Evolutionary conservation across 2,888 invertebrate genomes (phyloP).

Genomic region (Xanthia togata): DNA sequence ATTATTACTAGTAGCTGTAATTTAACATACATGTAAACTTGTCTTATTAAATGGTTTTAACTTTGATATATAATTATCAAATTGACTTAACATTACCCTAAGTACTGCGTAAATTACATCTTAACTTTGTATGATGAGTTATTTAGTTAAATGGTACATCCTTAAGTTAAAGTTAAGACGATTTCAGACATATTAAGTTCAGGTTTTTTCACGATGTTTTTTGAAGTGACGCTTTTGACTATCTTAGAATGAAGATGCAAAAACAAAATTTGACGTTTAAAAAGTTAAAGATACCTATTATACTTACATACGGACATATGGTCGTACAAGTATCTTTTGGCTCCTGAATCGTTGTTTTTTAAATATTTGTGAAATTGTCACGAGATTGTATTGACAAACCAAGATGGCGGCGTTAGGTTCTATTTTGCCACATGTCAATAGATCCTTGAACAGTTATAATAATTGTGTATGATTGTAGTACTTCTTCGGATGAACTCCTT

Average conservation of each 20-base stretch:
- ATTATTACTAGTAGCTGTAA: neutral
- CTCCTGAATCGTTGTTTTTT: no score
- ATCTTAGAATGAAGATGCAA: neutral
- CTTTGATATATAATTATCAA: constrained; percentile 21
- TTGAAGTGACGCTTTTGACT: neutral
- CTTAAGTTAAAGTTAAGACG: neutral
- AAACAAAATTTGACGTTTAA: no score
- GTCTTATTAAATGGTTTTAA: constrained; percentile 14
- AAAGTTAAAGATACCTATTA: no score
- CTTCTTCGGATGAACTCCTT: no score
- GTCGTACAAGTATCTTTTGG: no score
- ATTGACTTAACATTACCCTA: constrained; percentile 9
- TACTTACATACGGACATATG: no score
- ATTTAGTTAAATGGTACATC: neutral
- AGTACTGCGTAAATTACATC: neutral
- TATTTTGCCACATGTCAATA: no score
- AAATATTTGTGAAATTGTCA: no score
- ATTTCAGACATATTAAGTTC: neutral
- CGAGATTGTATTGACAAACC: no score
- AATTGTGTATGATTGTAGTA: no score
- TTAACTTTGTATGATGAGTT: constrained; percentile 5
- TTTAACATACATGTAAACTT: constrained; percentile 15
- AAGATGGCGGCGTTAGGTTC: no score
- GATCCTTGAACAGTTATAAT: no score
- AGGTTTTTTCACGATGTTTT: neutral